A percentile compares a stretch with the other conserved stretches of the same genome.
These are phyloP conservation scores for Eclectus roratus DNA, from an alignment of 2,113 vertebrate species.

Conservation along the genomic window DNA sequence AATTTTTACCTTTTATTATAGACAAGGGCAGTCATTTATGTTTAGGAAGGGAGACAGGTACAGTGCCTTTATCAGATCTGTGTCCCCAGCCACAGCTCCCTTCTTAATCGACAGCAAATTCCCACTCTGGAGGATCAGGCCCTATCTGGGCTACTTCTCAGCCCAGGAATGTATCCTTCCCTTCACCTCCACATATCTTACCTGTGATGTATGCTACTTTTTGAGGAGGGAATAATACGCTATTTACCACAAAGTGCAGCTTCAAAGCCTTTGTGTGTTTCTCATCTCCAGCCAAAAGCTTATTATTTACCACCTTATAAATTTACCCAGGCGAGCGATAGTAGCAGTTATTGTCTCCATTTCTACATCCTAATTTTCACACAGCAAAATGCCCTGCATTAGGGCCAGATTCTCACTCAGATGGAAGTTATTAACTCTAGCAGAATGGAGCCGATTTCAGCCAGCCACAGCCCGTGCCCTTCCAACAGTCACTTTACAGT, in stretches of 20 bases:
- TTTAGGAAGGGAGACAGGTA: slow-evolving; percentile 37
- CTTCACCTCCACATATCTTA: neutral
- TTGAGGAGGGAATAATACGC: neutral
- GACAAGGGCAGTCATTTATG: slow-evolving; percentile 37
- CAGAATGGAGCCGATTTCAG: neutral
- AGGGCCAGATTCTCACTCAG: slow-evolving; percentile 11
- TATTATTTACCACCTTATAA: neutral
- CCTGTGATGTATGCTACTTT: neutral
- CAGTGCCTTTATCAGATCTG: slow-evolving; percentile 39
- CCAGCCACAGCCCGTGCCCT: neutral
- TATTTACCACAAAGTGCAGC: neutral
- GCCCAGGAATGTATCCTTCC: neutral
- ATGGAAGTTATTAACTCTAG: slow-evolving; percentile 47
- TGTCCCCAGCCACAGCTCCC: neutral
- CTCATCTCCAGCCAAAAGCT: neutral
- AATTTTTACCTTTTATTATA: slow-evolving; percentile 26
- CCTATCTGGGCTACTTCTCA: neutral
- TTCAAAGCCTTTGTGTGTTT: slow-evolving; percentile 24
- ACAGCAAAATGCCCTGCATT: neutral
- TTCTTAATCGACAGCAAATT: neutral
- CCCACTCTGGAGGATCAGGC: neutral
- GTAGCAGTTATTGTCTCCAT: neutral
- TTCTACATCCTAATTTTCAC: neutral
- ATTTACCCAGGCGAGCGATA: neutral
- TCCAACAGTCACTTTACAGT: neutral